Evolutionary conservation across 2,113 vertebrate genomes (phyloP), one percentile per base, ranked within the genome.

Genomic region (Elaphurus davidianus): DNA sequence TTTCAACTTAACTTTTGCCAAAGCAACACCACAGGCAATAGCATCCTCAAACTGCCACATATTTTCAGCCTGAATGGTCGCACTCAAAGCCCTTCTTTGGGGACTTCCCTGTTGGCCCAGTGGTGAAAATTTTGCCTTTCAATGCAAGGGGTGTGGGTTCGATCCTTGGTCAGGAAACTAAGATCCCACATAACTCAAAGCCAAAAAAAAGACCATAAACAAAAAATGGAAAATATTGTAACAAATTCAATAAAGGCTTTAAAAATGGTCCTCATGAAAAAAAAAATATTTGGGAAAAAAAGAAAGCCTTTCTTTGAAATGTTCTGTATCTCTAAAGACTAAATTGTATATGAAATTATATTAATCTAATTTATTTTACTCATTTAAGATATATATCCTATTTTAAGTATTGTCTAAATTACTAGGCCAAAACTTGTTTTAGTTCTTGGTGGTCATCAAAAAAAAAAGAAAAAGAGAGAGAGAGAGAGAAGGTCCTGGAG

Each of bases 401-500:
- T 40, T 95, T 90, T 78, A 87, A 95, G 94, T 90, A 90, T n/a
- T 86, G 7, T 28, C 27, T 71, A 33, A 84, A 40, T 87, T 59
- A 59, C 71, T 83, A 52, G 14, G 16, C 16, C 27, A 93, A 57
- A 93, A 40, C 92, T n/a, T 40, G 0, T 83, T 83, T 90, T 40
- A 71, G 21, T 62, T 87, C 62, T 71, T 82, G 6, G 21, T 94
- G 16, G 54, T 92, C 50, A 67, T 64, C 84, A 67, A 67, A n/a
- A 52, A 52, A 47, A 11, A 19, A 19, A 33, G 19, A 1, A 81
- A 0, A 45, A 0, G n/a, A 76, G 25, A 78, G 23, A 76, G 23
- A 78, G 47, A 89, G 13, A 76, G 4, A 88, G n/a, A 90, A 57
- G 1, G n/a, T 16, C 25, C 59, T 57, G 5, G 28, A 76, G 7